Conservation (phyloP, 2,113 vertebrate genomes). For the Anas platyrhynchos region DNA sequence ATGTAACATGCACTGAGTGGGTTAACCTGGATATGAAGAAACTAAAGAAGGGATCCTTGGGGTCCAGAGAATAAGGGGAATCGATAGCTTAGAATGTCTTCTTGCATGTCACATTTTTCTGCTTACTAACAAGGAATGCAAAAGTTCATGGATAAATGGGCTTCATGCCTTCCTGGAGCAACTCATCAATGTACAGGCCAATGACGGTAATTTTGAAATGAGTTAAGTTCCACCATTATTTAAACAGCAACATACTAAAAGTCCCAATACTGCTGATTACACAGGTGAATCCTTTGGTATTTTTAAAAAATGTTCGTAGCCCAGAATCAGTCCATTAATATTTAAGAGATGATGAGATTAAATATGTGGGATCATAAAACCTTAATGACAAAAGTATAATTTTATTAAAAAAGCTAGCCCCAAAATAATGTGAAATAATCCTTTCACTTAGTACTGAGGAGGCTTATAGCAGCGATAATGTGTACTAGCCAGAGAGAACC, state of each 20-base stretch:
- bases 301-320: not conserved
- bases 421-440: not conserved
- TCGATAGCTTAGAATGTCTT: not conserved
- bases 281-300: not conserved
- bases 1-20: not conserved
- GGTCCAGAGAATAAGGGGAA: not conserved
- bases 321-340: not conserved
- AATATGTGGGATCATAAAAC: not conserved
- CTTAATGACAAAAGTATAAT: not conserved
- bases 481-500: not conserved
- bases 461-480: not conserved
- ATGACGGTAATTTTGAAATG: not conserved
- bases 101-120: not conserved
- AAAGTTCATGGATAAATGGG: not conserved
- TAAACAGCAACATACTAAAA: not conserved
- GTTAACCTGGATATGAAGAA: not conserved
- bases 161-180: not conserved
- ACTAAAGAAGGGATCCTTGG: not conserved
- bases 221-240: not conserved
- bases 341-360: not conserved
- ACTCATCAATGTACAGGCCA: not conserved
- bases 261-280: not conserved
- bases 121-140: not conserved
- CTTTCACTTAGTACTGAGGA: not conserved
- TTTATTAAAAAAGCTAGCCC: not conserved